Evolutionary conservation across 1,140 invertebrate species (phyloP).

Genomic region (Bradysia coprophila): DNA sequence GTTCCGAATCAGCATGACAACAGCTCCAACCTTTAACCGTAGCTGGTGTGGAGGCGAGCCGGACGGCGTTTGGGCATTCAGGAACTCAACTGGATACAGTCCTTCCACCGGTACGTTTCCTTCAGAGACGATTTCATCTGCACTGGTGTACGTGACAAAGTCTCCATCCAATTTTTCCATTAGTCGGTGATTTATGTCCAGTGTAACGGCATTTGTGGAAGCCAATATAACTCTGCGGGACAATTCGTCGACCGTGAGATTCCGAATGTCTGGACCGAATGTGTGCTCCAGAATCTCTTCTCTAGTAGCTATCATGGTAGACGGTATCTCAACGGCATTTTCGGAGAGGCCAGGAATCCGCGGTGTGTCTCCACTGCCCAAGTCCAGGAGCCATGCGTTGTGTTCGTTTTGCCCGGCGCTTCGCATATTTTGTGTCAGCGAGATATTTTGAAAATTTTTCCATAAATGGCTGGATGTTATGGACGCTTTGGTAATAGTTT

Average conservation of each 20-base stretch:
- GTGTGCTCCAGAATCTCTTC: neutral
- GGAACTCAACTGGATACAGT: neutral
- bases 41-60: neutral
- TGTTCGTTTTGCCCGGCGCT: neutral
- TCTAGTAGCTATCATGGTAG: neutral
- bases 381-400: neutral
- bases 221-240: too few relatives aligned
- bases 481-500: neutral
- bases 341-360: neutral
- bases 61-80: neutral
- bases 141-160: neutral
- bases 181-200: neutral
- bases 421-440: neutral
- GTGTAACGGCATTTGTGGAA: neutral
- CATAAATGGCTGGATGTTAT: neutral
- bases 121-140: neutral
- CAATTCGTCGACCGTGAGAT: neutral
- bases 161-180: neutral
- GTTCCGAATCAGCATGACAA: slow-evolving; percentile 1
- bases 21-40: neutral
- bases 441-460: neutral
- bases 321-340: neutral
- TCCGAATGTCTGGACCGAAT: neutral
- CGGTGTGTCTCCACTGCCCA: neutral
- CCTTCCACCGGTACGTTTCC: neutral